phyloP scores from a whole-genome alignment of 1,140 invertebrate species.

The Pseudomyrmex gracilis region DNA sequence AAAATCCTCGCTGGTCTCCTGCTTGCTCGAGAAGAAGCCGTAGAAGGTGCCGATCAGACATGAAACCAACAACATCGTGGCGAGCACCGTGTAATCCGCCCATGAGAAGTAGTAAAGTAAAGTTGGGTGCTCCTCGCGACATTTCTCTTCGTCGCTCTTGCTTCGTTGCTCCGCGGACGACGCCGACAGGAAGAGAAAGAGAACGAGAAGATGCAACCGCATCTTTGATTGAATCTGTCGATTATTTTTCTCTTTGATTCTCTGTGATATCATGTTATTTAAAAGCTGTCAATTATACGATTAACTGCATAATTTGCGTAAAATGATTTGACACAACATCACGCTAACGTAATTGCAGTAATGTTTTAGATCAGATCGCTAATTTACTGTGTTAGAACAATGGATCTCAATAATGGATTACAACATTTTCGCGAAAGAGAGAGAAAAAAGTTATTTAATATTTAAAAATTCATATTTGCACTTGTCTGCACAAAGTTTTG shows the following conservation, averaged over 20 bases:
- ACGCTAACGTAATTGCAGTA: not conserved
- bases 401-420: not conserved
- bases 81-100: constrained; percentile 91
- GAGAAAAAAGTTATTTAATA: not conserved
- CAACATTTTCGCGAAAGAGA: too few relatives aligned
- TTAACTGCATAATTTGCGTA: not conserved
- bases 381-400: not conserved
- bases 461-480: not conserved
- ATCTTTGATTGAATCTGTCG: constrained; percentile 68
- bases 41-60: constrained; percentile 93
- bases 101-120: constrained; percentile 86
- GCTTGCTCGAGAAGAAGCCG: constrained; percentile 90
- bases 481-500: not conserved
- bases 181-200: constrained; percentile 78
- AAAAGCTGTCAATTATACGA: not conserved
- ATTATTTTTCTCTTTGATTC: not conserved
- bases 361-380: not conserved
- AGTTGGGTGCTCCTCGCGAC: constrained; percentile 69
- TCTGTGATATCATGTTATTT: too few relatives aligned
- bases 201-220: constrained; percentile 75
- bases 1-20: constrained; percentile 91
- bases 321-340: not conserved
- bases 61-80: constrained; percentile 89
- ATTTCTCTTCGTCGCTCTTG: constrained; percentile 63
- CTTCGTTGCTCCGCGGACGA: constrained; percentile 81